phyloP scores from a whole-genome alignment of 2,888 invertebrate genomes.

The Yponomeuta malinellus region DNA sequence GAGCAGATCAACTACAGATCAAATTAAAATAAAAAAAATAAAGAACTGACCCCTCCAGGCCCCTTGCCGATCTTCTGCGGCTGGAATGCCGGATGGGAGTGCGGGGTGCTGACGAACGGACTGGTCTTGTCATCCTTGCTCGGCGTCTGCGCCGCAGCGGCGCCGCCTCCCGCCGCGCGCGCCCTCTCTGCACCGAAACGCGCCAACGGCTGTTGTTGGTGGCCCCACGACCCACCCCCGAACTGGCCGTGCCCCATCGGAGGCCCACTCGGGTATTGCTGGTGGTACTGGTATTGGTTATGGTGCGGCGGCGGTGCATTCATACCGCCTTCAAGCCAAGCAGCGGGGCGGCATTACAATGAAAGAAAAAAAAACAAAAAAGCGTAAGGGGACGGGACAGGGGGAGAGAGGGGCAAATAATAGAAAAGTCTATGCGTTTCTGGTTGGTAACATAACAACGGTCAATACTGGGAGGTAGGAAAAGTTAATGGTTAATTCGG shows the following conservation, averaged over 20 bases:
- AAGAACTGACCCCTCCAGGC: constrained; percentile 65
- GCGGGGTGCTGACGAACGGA: constrained; percentile 91
- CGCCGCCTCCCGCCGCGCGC: constrained; percentile 41
- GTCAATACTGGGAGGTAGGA: background rate
- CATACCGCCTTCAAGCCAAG: constrained; percentile 76
- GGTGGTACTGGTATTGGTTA: constrained; percentile 74
- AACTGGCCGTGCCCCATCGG: constrained; percentile 26
- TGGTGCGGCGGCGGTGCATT: constrained; percentile 74
- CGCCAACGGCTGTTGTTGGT: constrained; percentile 47
- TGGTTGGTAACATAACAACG: background rate
- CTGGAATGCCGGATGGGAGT: constrained; percentile 94
- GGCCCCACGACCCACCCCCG: constrained; percentile 42
- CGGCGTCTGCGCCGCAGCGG: constrained; percentile 31
- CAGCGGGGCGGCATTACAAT: constrained; percentile 73
- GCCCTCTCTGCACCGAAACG: constrained; percentile 72
- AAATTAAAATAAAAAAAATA: no score
- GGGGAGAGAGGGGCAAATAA: constrained; percentile 44
- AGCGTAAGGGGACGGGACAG: constrained; percentile 67
- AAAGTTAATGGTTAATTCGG: constrained; percentile 2
- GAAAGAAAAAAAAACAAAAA: constrained; percentile 71
- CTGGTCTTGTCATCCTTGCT: constrained; percentile 81
- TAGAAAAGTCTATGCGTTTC: constrained; percentile 29
- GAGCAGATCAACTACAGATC: no score
- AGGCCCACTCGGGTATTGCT: constrained; percentile 65
- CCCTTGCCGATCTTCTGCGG: constrained; percentile 95